Percentiles rank a stretch among this genome's conserved stretches.
These are phyloP conservation scores for Physella acuta DNA, from an alignment of 1,140 invertebrate species.

Conservation along the genomic window DNA sequence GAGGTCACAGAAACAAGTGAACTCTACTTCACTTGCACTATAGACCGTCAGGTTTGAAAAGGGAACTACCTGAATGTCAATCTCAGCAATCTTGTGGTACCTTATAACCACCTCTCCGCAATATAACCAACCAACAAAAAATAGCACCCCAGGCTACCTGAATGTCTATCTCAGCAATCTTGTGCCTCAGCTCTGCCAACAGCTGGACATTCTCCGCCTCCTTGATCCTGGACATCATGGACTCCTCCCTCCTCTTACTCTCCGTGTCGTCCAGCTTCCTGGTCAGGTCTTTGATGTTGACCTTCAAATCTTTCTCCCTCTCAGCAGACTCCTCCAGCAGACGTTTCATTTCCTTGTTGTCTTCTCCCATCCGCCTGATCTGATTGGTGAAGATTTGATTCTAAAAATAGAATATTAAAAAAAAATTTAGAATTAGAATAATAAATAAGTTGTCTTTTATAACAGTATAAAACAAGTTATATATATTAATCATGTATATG, in stretches of 20 bases:
- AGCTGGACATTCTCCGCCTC: constrained; percentile 92
- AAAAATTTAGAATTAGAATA: too few relatives aligned
- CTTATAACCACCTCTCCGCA: too few relatives aligned
- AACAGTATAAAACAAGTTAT: too few relatives aligned
- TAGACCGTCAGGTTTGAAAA: too few relatives aligned
- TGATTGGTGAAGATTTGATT: constrained; percentile 95
- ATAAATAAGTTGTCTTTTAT: too few relatives aligned
- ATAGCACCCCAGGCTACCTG: constrained; percentile 33
- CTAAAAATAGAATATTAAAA: too few relatives aligned
- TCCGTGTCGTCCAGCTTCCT: constrained; percentile 86
- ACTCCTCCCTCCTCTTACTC: constrained; percentile 88
- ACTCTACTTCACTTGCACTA: too few relatives aligned
- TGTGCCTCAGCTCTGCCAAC: constrained; percentile 91
- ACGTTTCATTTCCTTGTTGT: constrained; percentile 79
- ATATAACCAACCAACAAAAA: not conserved
- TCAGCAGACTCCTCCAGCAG: constrained; percentile 73
- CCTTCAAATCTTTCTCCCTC: constrained; percentile 74
- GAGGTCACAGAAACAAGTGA: too few relatives aligned
- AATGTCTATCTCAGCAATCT: constrained; percentile 87
- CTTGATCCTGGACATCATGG: constrained; percentile 89
- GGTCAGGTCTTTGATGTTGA: constrained; percentile 80
- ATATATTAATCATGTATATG: too few relatives aligned
- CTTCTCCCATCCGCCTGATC: constrained; percentile 88
- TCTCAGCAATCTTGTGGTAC: too few relatives aligned
- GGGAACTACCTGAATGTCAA: too few relatives aligned